phyloP scores from a whole-genome alignment of 2,113 vertebrate genomes.

The Neoarius graeffei region DNA sequence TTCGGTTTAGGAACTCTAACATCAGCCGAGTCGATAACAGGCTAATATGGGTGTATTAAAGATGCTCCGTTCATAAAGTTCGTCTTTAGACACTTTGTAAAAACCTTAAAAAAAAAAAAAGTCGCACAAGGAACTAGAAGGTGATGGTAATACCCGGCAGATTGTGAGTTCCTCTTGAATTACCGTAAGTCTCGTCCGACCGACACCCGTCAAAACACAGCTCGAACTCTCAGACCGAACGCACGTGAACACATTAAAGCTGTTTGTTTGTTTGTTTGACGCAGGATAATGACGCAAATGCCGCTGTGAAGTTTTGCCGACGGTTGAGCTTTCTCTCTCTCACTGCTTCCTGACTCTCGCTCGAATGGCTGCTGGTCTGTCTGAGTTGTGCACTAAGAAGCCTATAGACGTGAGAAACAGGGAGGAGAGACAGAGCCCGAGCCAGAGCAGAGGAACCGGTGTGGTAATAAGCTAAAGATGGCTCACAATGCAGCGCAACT shows the following conservation, averaged over 20 bases:
- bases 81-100: background rate
- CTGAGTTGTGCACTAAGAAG: background rate
- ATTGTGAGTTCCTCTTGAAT: background rate
- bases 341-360: background rate
- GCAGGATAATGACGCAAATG: background rate
- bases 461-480: background rate
- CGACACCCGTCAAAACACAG: background rate
- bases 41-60: background rate
- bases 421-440: conserved; percentile 31
- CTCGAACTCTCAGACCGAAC: background rate
- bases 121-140: background rate
- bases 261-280: background rate
- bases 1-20: background rate
- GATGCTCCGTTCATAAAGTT: background rate
- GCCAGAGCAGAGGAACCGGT: conserved; percentile 13
- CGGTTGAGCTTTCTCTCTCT: too few species aligned
- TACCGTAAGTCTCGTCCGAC: background rate
- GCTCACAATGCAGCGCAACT: background rate
- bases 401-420: background rate
- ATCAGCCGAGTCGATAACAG: background rate
- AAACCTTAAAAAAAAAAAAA: background rate
- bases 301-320: background rate
- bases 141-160: background rate
- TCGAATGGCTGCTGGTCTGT: background rate
- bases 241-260: background rate